Evolutionary conservation across 2,888 invertebrate species (phyloP).

Genomic region (Drosophila rellima): DNA sequence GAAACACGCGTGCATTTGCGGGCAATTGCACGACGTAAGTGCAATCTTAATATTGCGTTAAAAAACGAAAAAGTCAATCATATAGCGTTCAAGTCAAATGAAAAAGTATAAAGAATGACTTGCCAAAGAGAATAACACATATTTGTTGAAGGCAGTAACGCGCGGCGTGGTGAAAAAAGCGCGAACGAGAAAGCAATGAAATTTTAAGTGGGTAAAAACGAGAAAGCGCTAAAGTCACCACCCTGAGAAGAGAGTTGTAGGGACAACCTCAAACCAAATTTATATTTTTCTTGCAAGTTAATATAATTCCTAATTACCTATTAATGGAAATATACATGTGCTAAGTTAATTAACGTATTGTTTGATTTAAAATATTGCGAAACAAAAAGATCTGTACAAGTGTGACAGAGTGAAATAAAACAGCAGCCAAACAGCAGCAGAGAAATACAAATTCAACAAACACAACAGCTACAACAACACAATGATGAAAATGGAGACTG

Average conservation of each 20-base stretch:
- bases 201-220: slow-evolving; percentile 62
- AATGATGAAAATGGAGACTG: slow-evolving; percentile 96
- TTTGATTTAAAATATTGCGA: slow-evolving; percentile 47
- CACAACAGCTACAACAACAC: slow-evolving; percentile 62
- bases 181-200: slow-evolving; percentile 65
- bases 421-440: slow-evolving; percentile 55
- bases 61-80: slow-evolving; percentile 13
- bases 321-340: slow-evolving; percentile 35
- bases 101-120: slow-evolving; percentile 64
- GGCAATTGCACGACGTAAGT: slow-evolving; percentile 39
- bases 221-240: slow-evolving; percentile 68
- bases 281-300: slow-evolving; percentile 53
- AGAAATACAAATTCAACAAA: slow-evolving; percentile 62
- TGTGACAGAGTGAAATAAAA: slow-evolving; percentile 49
- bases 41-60: slow-evolving; percentile 16
- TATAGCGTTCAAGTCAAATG: slow-evolving; percentile 25
- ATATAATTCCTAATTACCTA: slow-evolving; percentile 40
- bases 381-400: slow-evolving; percentile 34
- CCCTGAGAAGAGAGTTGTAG: slow-evolving; percentile 63
- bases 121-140: slow-evolving; percentile 63
- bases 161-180: slow-evolving; percentile 70
- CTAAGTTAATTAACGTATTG: slow-evolving; percentile 38
- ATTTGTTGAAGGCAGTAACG: slow-evolving; percentile 57
- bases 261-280: slow-evolving; percentile 58
- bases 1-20: slow-evolving; percentile 51